Conservation (phyloP, 2,888 invertebrate species). For the Hylaea fasciaria region DNA sequence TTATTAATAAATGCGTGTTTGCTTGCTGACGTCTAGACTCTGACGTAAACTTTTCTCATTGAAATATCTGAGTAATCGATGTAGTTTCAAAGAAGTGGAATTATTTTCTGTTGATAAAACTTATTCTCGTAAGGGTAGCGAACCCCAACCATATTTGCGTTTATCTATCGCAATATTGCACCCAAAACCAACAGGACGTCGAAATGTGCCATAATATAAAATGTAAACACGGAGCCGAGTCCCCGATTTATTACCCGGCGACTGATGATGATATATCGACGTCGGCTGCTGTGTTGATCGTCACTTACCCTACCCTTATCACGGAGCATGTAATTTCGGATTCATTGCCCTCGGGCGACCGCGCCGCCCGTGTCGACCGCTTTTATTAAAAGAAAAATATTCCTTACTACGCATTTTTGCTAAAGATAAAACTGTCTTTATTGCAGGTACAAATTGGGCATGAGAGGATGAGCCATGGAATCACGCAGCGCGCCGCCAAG, state of each 20-base stretch:
- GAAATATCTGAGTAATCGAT: constrained; percentile 10
- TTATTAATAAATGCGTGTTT: constrained; percentile 18
- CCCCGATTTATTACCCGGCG: constrained; percentile 77
- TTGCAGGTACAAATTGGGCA: constrained; percentile 73
- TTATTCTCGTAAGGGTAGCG: constrained; percentile 18
- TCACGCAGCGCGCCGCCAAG: constrained; percentile 85
- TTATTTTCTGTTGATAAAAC: constrained; percentile 24
- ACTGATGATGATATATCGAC: constrained; percentile 84
- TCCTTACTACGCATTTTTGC: constrained; percentile 17
- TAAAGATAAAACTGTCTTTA: constrained; percentile 41
- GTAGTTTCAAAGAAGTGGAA: constrained; percentile 9
- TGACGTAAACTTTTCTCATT: constrained; percentile 1
- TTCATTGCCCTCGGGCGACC: constrained; percentile 77
- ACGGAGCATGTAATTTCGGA: constrained; percentile 78
- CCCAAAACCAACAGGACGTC: constrained; percentile 45
- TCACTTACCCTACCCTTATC: constrained; percentile 83
- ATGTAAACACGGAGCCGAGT: constrained; percentile 71
- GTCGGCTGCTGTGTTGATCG: constrained; percentile 81
- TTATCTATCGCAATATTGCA: constrained; percentile 42
- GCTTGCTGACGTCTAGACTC: constrained; percentile 11
- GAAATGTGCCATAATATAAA: constrained; percentile 59
- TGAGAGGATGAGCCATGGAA: constrained; percentile 84
- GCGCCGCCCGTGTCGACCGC: constrained; percentile 53
- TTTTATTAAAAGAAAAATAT: constrained; percentile 57
- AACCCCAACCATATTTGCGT: constrained; percentile 25